Evolutionary conservation across 2,797 vertebrate species (phyloP).

Genomic region (Thunnus albacares): DNA sequence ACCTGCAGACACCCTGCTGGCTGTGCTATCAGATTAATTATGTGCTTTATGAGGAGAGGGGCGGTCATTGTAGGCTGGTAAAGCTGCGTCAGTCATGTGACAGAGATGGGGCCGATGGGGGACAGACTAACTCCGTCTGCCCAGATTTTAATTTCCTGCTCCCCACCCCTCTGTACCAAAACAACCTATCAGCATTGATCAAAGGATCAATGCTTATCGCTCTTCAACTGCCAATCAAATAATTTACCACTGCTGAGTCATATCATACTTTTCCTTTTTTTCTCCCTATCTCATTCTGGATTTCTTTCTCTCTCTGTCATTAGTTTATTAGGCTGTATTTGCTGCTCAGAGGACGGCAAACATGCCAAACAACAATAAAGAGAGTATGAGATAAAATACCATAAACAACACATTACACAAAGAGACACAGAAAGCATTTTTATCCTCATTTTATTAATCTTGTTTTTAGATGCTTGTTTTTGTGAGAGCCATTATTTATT

Average conservation of each 20-base stretch:
- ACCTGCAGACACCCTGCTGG: background rate
- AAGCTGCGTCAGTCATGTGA: slow-evolving; percentile 10
- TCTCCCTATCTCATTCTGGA: background rate
- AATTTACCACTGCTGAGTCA: slow-evolving; percentile 16
- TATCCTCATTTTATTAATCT: no score
- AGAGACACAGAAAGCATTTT: background rate
- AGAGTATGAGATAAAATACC: background rate
- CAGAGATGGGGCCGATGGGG: background rate
- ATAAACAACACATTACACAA: background rate
- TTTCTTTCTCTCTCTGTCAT: background rate
- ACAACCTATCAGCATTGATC: background rate
- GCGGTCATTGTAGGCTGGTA: slow-evolving; percentile 7
- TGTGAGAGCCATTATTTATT: no score
- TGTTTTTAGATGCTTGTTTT: no score
- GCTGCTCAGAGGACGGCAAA: no score
- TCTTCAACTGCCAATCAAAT: slow-evolving; percentile 5
- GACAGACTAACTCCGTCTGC: background rate
- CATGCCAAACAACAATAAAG: background rate
- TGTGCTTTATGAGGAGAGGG: slow-evolving; percentile 18
- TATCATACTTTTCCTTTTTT: background rate
- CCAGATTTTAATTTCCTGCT: slow-evolving; percentile 44
- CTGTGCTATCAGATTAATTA: slow-evolving; percentile 29
- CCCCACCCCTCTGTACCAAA: slow-evolving; percentile 9
- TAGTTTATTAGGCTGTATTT: background rate
- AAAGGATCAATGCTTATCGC: background rate